phyloP scores from a whole-genome alignment of 2,797 vertebrate genomes.

The Artibeus jamaicensis region DNA sequence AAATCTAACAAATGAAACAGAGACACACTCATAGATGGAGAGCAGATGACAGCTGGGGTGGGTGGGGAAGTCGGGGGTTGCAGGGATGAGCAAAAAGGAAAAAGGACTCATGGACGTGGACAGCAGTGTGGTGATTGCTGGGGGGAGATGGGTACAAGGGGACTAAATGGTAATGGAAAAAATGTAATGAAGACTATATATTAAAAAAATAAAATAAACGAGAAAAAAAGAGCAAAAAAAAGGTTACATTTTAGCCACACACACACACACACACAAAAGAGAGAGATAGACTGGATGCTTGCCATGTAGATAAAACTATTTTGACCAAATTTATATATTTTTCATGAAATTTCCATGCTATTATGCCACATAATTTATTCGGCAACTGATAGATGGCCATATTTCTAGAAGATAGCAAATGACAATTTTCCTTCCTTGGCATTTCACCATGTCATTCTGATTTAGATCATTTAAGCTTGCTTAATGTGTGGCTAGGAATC shows the following conservation, averaged over 20 bases:
- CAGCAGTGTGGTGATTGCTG: too few relatives aligned
- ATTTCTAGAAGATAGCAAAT: not conserved
- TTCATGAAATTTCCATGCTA: not conserved
- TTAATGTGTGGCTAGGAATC: conserved; percentile 9
- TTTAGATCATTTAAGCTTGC: not conserved
- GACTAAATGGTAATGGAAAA: too few relatives aligned
- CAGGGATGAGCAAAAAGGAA: too few relatives aligned
- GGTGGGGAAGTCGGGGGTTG: too few relatives aligned
- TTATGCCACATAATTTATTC: not conserved
- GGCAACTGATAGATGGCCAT: not conserved
- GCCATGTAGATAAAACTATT: not conserved
- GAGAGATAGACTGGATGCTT: not conserved
- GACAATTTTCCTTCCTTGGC: not conserved
- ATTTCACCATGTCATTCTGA: conserved; percentile 22
- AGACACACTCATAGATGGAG: too few relatives aligned
- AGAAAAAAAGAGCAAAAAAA: not conserved
- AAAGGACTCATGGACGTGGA: too few relatives aligned
- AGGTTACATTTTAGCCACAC: not conserved
- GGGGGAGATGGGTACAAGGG: too few relatives aligned
- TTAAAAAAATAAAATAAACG: too few relatives aligned
- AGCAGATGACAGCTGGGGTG: too few relatives aligned
- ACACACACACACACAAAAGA: not conserved
- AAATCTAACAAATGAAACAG: too few relatives aligned
- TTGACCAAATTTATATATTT: conserved; percentile 41
- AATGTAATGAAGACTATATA: not conserved